A percentile compares a stretch with the other conserved stretches of the same genome.
Conservation (phyloP, 2,888 invertebrate species). For the Heliconius charithonia region DNA sequence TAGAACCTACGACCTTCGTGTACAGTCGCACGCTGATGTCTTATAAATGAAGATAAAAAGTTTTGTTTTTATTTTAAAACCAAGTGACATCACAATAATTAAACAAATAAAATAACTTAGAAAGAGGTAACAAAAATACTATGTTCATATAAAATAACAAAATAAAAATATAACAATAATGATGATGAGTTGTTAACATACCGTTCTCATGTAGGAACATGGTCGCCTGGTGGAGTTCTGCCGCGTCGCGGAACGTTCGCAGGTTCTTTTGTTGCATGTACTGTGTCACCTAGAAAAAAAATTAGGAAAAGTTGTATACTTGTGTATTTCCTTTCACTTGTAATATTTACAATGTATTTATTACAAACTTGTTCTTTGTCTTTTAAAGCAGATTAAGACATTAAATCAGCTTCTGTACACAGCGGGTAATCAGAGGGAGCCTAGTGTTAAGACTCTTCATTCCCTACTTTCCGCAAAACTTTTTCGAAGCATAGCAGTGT, state of each 20-base stretch:
- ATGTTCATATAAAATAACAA: background rate
- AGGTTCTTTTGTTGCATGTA: conserved; percentile 88
- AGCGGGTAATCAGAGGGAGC: background rate
- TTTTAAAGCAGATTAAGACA: too few species aligned
- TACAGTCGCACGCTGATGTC: too few species aligned
- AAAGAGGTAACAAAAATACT: background rate
- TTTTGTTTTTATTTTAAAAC: background rate
- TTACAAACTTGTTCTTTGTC: too few species aligned
- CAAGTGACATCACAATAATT: background rate
- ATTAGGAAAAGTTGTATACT: background rate
- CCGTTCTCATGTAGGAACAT: conserved; percentile 99
- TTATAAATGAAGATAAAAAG: too few species aligned
- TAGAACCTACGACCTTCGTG: too few species aligned
- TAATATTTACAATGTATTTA: too few species aligned
- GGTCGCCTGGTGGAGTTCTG: conserved; percentile 97
- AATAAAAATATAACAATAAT: background rate
- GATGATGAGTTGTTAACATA: conserved; percentile 55
- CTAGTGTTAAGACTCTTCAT: background rate
- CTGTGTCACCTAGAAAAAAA: conserved; percentile 73
- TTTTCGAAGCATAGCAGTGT: background rate
- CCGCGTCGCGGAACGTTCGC: conserved; percentile 91
- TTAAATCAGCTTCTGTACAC: background rate
- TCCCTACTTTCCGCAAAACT: background rate
- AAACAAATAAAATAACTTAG: background rate
- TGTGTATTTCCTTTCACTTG: background rate